These are phyloP conservation scores for Pelvicachromis taeniatus DNA, from an alignment of 2,113 vertebrate species.

Conservation along the genomic window DNA sequence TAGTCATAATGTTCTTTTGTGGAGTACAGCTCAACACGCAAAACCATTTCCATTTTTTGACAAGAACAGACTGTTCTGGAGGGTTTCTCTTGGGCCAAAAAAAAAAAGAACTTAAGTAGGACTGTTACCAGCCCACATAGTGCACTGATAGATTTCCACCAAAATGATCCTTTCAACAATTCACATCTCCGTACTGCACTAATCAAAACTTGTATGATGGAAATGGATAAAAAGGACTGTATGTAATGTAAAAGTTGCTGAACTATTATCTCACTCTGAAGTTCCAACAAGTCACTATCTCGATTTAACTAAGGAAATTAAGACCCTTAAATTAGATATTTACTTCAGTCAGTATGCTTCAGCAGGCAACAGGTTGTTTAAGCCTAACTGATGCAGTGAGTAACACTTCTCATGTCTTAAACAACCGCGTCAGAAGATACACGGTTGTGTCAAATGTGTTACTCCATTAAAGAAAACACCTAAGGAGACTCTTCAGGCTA, in stretches of 20 bases:
- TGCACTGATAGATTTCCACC: not conserved
- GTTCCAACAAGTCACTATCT: not conserved
- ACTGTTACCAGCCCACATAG: not conserved
- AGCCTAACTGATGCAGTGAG: not conserved
- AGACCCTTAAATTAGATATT: not conserved
- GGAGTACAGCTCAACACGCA: not conserved
- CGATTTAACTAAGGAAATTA: not conserved
- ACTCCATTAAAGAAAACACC: not conserved
- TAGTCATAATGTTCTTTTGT: conserved; percentile 20
- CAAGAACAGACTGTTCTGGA: conserved; percentile 7
- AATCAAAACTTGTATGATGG: not conserved
- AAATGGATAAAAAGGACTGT: not conserved
- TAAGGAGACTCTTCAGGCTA: not conserved
- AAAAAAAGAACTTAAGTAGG: not conserved
- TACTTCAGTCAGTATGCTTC: not conserved
- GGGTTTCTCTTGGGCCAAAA: not conserved
- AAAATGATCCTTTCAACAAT: not conserved
- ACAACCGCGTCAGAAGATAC: not conserved
- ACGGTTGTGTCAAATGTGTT: not conserved
- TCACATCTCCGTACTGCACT: not conserved
- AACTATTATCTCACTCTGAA: not conserved
- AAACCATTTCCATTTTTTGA: conserved; percentile 1
- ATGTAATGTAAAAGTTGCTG: not conserved
- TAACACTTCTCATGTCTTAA: not conserved
- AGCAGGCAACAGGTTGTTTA: not conserved